Conservation (phyloP, 2,113 vertebrate genomes). For the Heloderma charlesbogerti region DNA sequence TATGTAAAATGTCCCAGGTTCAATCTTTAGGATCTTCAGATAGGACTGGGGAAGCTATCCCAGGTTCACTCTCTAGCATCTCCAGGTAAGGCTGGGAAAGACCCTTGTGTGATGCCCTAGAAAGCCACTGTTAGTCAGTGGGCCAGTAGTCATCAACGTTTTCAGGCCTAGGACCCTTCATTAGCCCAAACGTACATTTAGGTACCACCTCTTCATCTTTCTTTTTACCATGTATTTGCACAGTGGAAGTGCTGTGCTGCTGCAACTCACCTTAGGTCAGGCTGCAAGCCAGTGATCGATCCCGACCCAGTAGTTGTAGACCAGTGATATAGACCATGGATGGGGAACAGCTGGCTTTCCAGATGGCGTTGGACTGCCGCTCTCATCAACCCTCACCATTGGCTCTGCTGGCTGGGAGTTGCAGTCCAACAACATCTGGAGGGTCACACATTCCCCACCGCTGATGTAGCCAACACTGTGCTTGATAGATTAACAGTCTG, state of each 20-base stretch:
- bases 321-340: no score
- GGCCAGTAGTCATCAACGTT: background rate
- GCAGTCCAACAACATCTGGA: no score
- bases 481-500: background rate
- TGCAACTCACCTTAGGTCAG: background rate
- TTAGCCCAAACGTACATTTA: background rate
- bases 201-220: background rate
- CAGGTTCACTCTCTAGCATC: background rate
- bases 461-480: background rate
- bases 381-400: no score
- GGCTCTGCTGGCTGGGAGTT: no score
- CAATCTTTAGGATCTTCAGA: no score
- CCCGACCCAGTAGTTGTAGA: background rate
- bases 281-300: background rate
- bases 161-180: background rate
- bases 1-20: background rate
- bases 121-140: background rate
- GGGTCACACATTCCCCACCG: background rate
- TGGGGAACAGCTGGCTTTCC: no score
- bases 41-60: background rate
- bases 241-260: background rate
- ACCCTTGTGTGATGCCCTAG: background rate
- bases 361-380: no score
- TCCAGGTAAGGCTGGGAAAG: background rate
- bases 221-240: background rate